Percentiles rank a stretch among this genome's conserved stretches.
Evolutionary conservation across 2,888 invertebrate genomes (phyloP).

Genomic region (Ganaspis brasiliensis): DNA sequence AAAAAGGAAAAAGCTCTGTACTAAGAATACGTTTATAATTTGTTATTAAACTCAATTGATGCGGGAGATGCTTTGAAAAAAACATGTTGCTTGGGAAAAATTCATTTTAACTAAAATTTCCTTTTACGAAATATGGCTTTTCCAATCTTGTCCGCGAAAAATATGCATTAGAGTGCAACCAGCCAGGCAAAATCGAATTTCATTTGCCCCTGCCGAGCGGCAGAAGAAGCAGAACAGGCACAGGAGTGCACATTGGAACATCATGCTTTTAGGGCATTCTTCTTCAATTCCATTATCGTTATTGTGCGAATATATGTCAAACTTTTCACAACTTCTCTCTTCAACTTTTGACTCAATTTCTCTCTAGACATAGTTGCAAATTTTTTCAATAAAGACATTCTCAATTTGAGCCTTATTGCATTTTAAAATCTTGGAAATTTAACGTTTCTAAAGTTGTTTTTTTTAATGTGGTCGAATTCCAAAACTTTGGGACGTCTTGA

Average conservation of each 20-base stretch:
- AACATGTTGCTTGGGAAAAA: not conserved
- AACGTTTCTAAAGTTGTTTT: too few relatives aligned
- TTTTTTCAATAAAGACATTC: too few relatives aligned
- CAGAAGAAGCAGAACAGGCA: constrained; percentile 8
- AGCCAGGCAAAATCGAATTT: constrained; percentile 16
- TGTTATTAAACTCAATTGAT: not conserved
- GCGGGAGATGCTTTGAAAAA: not conserved
- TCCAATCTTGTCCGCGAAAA: not conserved
- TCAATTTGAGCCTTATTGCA: too few relatives aligned
- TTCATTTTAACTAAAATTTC: not conserved
- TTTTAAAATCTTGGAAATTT: too few relatives aligned
- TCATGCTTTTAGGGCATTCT: constrained; percentile 19
- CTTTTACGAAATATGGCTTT: not conserved
- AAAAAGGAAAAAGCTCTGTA: too few relatives aligned
- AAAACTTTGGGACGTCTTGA: too few relatives aligned
- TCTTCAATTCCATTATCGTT: constrained; percentile 27
- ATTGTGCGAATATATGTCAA: not conserved
- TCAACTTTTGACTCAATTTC: not conserved
- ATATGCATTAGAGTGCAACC: constrained; percentile 5
- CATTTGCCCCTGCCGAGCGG: not conserved
- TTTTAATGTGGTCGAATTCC: too few relatives aligned
- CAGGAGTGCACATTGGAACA: constrained; percentile 14
- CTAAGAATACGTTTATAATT: not conserved
- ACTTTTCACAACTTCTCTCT: not conserved
- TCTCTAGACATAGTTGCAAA: too few relatives aligned